Evolutionary conservation across 2,888 invertebrate genomes (phyloP), one percentile per base, ranked within the genome.

Genomic region (Ophioninae sp.): DNA sequence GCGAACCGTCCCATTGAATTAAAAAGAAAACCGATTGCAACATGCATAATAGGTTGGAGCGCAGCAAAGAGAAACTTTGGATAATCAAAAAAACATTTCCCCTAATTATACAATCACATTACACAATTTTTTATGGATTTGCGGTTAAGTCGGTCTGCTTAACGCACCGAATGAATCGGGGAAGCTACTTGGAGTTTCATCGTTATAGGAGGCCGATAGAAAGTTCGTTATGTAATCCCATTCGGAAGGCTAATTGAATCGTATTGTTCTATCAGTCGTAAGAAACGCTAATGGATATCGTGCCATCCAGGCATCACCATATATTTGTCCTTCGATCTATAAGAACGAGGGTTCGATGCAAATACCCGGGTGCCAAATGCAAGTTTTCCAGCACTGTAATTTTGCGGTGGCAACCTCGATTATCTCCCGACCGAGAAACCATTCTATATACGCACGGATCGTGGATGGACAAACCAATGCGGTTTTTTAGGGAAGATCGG

Each of bases 401-500:
- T 74, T 64, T 81, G 81, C 69, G 81, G 81, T 73, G 73, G 72
- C 23, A 72, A 77, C 81, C 81, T 81, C 81, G 50, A 81, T 77
- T 72, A 21, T 44, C 50, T 44, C 62, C 39, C 73, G 59, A 61
- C 50, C 61, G 59, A 70, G 78, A 62, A 68, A 64, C 72, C 67
- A 73, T 77, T 81, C 67, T 72, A 30, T 30, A 61, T 73, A 68
- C 77, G 81, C 81, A 67, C 77, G 72, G 70, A 81, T 81, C 81
- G 76, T 76, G 76, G 65, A 57, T 21, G 69, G 57, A 69, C 76
- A 72, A 76, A 76, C 59, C 76, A 76, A 65, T 76, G 81, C 62
- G 81, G 81, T 81, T 77, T 81, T 30, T 77, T 77, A 57, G 81
- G 65, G 68, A 69, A 76, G 65, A 57, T 21, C 57, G 72, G 69